These are phyloP conservation scores for Sebastes oblongus DNA, from an alignment of 2,797 vertebrate species.

Conservation along the genomic window DNA sequence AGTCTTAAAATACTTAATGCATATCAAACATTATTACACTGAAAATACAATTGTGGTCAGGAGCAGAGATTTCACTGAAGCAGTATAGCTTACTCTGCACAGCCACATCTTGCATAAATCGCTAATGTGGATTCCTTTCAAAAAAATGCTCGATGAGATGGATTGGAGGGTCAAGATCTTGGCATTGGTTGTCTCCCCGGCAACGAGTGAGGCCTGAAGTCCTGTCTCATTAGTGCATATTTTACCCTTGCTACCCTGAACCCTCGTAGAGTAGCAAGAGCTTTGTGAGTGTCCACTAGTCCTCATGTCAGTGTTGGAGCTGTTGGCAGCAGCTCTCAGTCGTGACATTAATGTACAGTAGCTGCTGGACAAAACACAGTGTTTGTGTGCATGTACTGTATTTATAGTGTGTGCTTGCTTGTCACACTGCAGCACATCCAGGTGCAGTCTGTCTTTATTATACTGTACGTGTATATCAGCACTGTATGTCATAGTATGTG, in stretches of 20 bases:
- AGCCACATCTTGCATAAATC: constrained; percentile 20
- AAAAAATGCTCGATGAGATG: constrained; percentile 33
- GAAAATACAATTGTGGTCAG: background rate
- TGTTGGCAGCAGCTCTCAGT: constrained; percentile 25
- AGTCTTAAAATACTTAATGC: background rate
- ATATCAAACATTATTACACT: background rate
- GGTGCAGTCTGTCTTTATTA: constrained; percentile 49
- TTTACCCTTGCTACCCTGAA: constrained; percentile 15
- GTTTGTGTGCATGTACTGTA: background rate
- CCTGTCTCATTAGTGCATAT: constrained; percentile 49
- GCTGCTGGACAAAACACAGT: constrained; percentile 17
- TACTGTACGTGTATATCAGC: constrained; percentile 18
- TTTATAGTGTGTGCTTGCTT: constrained; percentile 9
- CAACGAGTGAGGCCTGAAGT: constrained; percentile 21
- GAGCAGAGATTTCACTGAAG: constrained; percentile 12
- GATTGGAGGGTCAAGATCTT: constrained; percentile 46
- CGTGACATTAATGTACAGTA: constrained; percentile 11
- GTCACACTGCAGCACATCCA: constrained; percentile 26
- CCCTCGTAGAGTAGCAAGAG: background rate
- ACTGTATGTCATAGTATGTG: constrained; percentile 28
- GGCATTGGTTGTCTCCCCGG: constrained; percentile 35
- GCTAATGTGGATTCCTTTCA: constrained; percentile 29
- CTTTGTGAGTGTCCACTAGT: constrained; percentile 19
- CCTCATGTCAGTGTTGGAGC: constrained; percentile 16
- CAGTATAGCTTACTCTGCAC: constrained; percentile 8